These are phyloP conservation scores for Heterotis niloticus DNA, from an alignment of 2,113 vertebrate species.

Conservation along the genomic window DNA sequence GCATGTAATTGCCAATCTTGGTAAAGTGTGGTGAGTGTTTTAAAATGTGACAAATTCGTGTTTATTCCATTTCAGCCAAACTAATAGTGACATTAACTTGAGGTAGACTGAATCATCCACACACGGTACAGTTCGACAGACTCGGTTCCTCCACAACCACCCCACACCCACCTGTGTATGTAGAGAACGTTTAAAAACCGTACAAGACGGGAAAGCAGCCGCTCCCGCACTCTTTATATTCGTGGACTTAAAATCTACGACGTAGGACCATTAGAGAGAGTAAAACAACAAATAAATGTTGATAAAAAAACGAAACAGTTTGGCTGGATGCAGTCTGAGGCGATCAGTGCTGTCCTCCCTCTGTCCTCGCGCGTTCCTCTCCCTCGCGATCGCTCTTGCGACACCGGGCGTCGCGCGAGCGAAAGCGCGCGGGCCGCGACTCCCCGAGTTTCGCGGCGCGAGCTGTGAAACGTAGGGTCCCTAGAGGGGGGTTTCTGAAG, in stretches of 20 bases:
- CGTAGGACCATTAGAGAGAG: constrained; percentile 1
- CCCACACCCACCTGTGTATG: too few species aligned
- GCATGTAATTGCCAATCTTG: not conserved
- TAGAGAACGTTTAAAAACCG: not conserved
- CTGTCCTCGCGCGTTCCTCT: not conserved
- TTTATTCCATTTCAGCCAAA: constrained; percentile 29
- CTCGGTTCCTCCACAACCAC: constrained; percentile 19
- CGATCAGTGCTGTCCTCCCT: too few species aligned
- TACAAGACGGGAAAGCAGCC: constrained; percentile 13
- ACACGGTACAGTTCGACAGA: constrained; percentile 26
- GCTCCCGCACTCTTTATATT: constrained; percentile 6
- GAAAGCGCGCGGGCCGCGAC: constrained; percentile 9
- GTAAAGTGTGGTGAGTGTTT: constrained; percentile 32
- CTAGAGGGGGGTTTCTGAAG: constrained; percentile 17
- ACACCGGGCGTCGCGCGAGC: not conserved
- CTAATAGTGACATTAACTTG: constrained; percentile 46
- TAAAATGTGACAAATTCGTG: constrained; percentile 53
- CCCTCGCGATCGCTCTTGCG: not conserved
- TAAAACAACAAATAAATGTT: not conserved
- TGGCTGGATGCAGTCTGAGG: too few species aligned
- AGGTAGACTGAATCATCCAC: constrained; percentile 57
- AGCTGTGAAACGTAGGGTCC: constrained; percentile 32
- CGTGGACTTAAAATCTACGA: constrained; percentile 17
- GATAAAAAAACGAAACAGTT: not conserved
- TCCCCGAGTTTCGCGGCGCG: constrained; percentile 19